Conservation (phyloP, 2,113 vertebrate genomes). For the Platysteira castanea region DNA sequence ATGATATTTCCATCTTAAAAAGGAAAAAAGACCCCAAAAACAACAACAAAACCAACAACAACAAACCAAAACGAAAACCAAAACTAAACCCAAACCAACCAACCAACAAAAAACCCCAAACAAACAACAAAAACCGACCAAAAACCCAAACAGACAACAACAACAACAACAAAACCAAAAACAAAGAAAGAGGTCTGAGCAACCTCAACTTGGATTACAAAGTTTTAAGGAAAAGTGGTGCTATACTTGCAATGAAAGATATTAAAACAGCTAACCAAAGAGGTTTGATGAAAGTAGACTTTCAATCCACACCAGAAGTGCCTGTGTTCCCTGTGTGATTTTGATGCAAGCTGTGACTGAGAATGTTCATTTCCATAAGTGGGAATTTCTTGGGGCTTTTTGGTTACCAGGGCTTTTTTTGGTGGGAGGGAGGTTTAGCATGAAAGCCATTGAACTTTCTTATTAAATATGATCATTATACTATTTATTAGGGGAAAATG, state of each 20-base stretch:
- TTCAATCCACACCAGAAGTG: neutral
- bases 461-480: neutral
- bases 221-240: neutral
- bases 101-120: neutral
- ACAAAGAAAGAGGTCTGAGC: neutral
- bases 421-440: fast-evolving
- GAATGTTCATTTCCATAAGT: neutral
- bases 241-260: neutral
- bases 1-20: neutral
- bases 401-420: neutral
- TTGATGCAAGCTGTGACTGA: neutral
- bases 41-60: neutral
- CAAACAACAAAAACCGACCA: neutral
- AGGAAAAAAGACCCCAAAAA: neutral
- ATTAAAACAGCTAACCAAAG: neutral
- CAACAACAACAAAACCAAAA: neutral
- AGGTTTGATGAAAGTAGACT: neutral
- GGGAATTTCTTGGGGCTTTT: neutral
- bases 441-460: neutral
- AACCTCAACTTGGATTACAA: neutral
- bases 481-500: neutral
- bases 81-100: neutral
- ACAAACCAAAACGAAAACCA: neutral
- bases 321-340: neutral
- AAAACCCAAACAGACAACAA: neutral